A percentile compares a stretch with the other conserved stretches of the same genome.
Evolutionary conservation across 2,888 invertebrate species (phyloP).

Genomic region (Euzophera pinguis): DNA sequence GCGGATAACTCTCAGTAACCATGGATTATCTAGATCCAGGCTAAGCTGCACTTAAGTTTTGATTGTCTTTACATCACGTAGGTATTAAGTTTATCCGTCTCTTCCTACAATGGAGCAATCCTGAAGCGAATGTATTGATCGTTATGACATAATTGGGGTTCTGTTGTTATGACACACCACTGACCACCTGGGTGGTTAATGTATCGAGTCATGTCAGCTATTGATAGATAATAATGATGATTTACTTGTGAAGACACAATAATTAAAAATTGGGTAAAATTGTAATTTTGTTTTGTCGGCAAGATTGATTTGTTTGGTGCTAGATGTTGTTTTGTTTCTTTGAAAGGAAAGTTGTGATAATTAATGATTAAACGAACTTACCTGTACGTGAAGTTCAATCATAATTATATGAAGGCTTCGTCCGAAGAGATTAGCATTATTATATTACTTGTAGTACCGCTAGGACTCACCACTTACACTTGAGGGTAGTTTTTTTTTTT

Average conservation of each 20-base stretch:
- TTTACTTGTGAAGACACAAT: no score
- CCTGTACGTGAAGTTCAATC: conserved; percentile 12
- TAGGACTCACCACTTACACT: no score
- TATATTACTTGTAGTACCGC: no score
- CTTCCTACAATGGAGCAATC: neutral
- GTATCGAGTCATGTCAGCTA: no score
- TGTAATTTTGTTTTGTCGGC: no score
- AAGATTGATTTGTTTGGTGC: no score
- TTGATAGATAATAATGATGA: no score
- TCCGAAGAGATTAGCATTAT: conserved; percentile 6
- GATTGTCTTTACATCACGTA: neutral
- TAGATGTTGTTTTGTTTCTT: no score
- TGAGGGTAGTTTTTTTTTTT: no score
- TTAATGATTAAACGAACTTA: conserved; percentile 12
- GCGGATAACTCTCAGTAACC: neutral
- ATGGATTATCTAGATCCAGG: neutral
- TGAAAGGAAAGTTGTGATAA: no score
- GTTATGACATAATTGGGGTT: neutral
- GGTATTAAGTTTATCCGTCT: neutral
- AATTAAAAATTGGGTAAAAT: no score
- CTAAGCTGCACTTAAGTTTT: neutral
- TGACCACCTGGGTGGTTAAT: neutral
- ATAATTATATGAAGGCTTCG: conserved; percentile 10
- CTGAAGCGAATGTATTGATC: neutral
- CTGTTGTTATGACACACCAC: neutral